Evolutionary conservation across 2,888 invertebrate species (phyloP).

Genomic region (Drosophila conformis): DNA sequence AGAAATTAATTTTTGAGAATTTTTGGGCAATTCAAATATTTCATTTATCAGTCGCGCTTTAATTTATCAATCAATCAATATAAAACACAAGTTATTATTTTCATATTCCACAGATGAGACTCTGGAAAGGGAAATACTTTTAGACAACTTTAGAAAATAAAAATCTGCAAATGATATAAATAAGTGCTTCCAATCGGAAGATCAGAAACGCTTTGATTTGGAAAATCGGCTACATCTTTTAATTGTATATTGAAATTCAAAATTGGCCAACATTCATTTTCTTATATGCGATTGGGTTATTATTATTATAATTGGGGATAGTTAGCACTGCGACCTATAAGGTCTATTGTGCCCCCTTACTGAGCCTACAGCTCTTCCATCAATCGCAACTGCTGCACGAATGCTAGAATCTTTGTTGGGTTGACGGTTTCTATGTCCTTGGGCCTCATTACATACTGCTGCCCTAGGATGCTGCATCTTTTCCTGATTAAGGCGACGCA

Average conservation of each 20-base stretch:
- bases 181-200: background rate
- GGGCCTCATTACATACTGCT: too few species aligned
- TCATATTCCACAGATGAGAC: background rate
- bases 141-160: background rate
- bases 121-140: background rate
- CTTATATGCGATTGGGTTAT: background rate
- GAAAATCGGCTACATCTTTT: background rate
- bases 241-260: background rate
- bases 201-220: background rate
- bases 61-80: too few species aligned
- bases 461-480: too few species aligned
- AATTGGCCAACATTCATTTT: background rate
- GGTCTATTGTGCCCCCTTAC: too few species aligned
- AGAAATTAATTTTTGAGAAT: constrained; percentile 2
- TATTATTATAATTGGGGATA: too few species aligned
- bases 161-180: background rate
- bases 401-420: too few species aligned
- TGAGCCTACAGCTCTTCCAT: too few species aligned
- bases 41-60: background rate
- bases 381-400: too few species aligned
- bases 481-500: too few species aligned
- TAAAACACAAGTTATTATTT: background rate
- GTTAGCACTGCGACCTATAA: too few species aligned
- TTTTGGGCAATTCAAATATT: background rate
- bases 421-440: too few species aligned